Percentiles rank a stretch among this genome's conserved stretches.
Evolutionary conservation across 2,797 vertebrate species (phyloP).

Genomic region (Cyprinodon diabolis): DNA sequence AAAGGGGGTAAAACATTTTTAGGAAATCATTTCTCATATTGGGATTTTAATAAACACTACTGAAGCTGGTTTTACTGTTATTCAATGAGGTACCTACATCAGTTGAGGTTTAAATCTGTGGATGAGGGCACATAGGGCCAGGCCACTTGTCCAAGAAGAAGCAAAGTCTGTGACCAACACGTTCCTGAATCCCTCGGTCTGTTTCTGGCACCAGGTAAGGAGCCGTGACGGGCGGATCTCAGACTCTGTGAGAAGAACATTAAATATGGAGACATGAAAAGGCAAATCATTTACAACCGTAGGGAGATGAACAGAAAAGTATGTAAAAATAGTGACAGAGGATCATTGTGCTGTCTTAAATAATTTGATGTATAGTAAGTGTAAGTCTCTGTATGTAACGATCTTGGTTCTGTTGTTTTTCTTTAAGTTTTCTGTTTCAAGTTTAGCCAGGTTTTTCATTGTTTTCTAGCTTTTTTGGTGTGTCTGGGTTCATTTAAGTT

Average conservation of each 20-base stretch:
- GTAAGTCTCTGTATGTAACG: conserved; percentile 31
- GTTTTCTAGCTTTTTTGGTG: no score
- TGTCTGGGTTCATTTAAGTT: no score
- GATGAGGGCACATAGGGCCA: conserved; percentile 93
- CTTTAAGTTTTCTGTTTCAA: no score
- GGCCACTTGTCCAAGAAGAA: conserved; percentile 89
- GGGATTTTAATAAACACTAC: conserved; percentile 1
- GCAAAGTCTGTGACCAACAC: conserved; percentile 88
- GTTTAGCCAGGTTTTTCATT: no score
- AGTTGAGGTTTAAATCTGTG: conserved; percentile 93
- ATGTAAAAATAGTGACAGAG: conserved; percentile 12
- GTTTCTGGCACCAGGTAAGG: conserved; percentile 95
- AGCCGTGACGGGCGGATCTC: conserved; percentile 91
- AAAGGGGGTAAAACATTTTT: no score
- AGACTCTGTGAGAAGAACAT: conserved; percentile 82
- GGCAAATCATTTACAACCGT: neutral
- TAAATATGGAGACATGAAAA: neutral
- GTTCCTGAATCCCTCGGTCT: conserved; percentile 89
- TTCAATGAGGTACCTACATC: conserved; percentile 83
- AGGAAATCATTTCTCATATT: neutral
- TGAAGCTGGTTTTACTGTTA: conserved; percentile 1
- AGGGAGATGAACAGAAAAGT: conserved; percentile 11
- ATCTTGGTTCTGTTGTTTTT: no score
- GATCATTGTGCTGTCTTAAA: conserved; percentile 15
- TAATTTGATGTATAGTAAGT: conserved; percentile 31